Evolutionary conservation across 92 coral and sea anemone genomes (phyloP).

Genomic region (Scolanthus callimorphus): DNA sequence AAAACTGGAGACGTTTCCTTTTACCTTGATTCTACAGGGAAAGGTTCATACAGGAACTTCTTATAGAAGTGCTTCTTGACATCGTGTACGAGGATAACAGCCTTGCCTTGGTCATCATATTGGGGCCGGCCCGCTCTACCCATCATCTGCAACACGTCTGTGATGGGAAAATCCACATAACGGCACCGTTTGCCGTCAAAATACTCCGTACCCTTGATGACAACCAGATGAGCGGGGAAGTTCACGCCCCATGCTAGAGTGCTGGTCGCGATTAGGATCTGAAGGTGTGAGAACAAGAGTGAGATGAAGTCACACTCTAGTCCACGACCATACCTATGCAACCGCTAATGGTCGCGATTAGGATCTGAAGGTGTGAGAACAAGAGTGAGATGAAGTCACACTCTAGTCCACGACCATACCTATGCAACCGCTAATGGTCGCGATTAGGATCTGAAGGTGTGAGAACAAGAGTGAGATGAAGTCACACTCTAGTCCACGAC

Average conservation of each 20-base stretch:
- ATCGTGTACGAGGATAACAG: conserved; percentile 96
- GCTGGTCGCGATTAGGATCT: conserved; percentile 95
- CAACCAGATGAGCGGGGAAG: conserved; percentile 96
- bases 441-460: too few relatives aligned
- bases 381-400: too few relatives aligned
- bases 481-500: too few relatives aligned
- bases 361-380: too few relatives aligned
- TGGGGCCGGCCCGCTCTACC: conserved; percentile 99
- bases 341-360: too few relatives aligned
- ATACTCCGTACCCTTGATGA: conserved; percentile 95
- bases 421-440: too few relatives aligned
- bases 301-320: too few relatives aligned
- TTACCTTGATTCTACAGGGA: conserved; percentile 97
- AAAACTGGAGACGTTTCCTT: too few relatives aligned
- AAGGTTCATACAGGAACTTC: conserved; percentile 96
- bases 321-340: too few relatives aligned
- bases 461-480: too few relatives aligned
- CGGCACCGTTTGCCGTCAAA: conserved; percentile 92
- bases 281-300: background rate
- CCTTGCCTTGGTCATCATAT: conserved; percentile 97
- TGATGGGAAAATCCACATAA: conserved; percentile 97
- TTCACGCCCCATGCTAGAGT: conserved; percentile 99
- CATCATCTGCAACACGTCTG: conserved; percentile 99
- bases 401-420: too few relatives aligned
- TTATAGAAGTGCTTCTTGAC: conserved; percentile 97